Base-by-base conservation (phyloP, 1,140 invertebrate genomes). In the Telenomus remus region DNA sequence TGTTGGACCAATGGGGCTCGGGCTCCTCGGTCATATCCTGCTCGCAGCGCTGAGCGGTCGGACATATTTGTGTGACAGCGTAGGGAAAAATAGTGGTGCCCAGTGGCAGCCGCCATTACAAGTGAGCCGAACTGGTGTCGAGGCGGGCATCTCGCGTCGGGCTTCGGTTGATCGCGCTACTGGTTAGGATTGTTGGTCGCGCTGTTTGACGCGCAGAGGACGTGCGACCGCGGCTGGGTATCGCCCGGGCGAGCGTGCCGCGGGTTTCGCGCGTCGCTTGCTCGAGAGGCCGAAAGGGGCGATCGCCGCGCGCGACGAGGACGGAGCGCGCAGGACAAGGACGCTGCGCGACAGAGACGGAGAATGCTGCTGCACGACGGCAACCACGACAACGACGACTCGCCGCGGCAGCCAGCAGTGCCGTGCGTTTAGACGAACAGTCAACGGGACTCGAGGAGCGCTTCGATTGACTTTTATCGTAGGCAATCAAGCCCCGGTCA, bases 41-140 rank as follows among this genome's bases (percentile, higher is more conserved):
- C 68, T 81, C 74, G 79, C 81, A 91, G 91, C 92, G 92, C 56
- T 48, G 14, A 11, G 92, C 82, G 91, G 91, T 93, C 93, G 92
- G 93, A 91, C 91, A 92, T 92, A 90, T 93, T 93, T 92, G 60
- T 55, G 50, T 94, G 93, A 94, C 94, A 94, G 93, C 93, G 93
- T 94, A 94, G 92, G 27, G 59, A 63, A 53, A 93, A 94, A 94
- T 94, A 94, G 91, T 94, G 93, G 91, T 94, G 93, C 93, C 94
- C 93, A 94, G 94, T 93, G 94, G 82, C 84, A 78, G 93, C 93
- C 93, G 94, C 94, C 94, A 95, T 95, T 92, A 95, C 95, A 93
- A 91, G 90, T 91, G 90, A 91, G 83, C 90, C 90, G 90, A 91
- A 89, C 90, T 91, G 83, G 77, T 44, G 43, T 57, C 37, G 37